Evolutionary conservation across 64 coral and sea anemone species (phyloP), one percentile per base, ranked within the genome.

Genomic region (Porites lutea): DNA sequence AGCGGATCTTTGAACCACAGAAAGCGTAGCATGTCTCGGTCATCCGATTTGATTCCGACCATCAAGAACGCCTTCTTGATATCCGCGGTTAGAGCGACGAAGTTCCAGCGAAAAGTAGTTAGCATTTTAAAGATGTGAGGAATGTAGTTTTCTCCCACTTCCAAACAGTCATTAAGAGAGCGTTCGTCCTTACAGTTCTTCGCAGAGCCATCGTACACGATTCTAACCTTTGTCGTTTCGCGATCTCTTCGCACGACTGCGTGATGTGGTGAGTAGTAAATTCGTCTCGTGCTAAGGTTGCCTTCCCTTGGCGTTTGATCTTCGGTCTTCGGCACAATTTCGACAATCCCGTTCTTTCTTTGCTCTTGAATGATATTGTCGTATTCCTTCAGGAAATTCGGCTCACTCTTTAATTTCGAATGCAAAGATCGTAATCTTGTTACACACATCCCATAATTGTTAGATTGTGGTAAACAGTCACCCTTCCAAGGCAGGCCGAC

Each of bases 121-220:
- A 37, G 27, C 27, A 37, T 37, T 37, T 78, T 6, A 55, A 10
- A 0, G 75, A 44, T 10, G 75, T 60, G 48, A 3, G 77, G 89
- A n/a, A 45, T 80, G 13, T 69, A 48, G 13, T 77, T 79, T 4
- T 59, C 59, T 19, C 88, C 88, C 13, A 79, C 47, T 44, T 81
- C 75, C 19, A 86, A 54, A 21, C 82, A 86, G 9, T 86, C 82
- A 49, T 87, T 87, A 8, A 71, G 15, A 16, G 83, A 87, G 2
- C 68, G 75, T 69, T 78, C 88, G 2, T 69, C 74, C 44, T 90
- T 27, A 46, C 57, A 76, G 12, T 52, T 63, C 79, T 92, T 93
- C 18, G 72, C 91, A 3, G 92, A 97, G 52, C 90, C 88, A 54
- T 97, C 92, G 64, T 94, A 97, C 8, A 94, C 95, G 8, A 94